Evolutionary conservation across 1,140 invertebrate species (phyloP).

Genomic region (Drosophila teissieri): DNA sequence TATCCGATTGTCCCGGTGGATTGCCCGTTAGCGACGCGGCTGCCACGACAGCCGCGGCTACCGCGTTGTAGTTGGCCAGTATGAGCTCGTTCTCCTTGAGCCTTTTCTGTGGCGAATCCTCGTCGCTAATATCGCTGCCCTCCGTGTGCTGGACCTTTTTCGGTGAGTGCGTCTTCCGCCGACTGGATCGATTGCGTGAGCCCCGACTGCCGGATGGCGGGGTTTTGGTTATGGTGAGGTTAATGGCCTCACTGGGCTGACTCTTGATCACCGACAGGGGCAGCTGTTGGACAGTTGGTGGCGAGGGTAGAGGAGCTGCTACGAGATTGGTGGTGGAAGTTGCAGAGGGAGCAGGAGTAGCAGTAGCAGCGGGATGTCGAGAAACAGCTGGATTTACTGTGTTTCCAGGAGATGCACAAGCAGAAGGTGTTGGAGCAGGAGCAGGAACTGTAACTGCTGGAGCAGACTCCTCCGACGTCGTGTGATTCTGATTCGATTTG

Average conservation of each 20-base stretch:
- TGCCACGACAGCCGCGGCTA: constrained; percentile 61
- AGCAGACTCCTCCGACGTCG: constrained; percentile 11
- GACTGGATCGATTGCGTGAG: constrained; percentile 53
- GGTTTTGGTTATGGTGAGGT: constrained; percentile 53
- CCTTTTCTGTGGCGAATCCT: constrained; percentile 47
- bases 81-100: constrained; percentile 69
- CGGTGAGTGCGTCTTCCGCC: constrained; percentile 66
- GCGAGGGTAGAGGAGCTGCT: constrained; percentile 1
- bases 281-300: background rate
- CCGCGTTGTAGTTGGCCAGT: constrained; percentile 70
- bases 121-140: constrained; percentile 38
- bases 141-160: constrained; percentile 64
- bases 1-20: constrained; percentile 15
- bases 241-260: constrained; percentile 63
- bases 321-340: background rate
- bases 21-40: constrained; percentile 29
- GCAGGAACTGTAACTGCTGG: background rate
- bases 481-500: constrained; percentile 34
- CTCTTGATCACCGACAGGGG: constrained; percentile 39
- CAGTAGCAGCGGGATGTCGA: background rate
- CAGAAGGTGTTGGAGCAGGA: background rate
- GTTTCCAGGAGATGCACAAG: background rate
- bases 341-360: background rate
- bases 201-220: constrained; percentile 16
- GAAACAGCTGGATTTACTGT: background rate